Evolutionary conservation across 2,797 vertebrate species (phyloP).

Genomic region (Sarcoramphus papa): DNA sequence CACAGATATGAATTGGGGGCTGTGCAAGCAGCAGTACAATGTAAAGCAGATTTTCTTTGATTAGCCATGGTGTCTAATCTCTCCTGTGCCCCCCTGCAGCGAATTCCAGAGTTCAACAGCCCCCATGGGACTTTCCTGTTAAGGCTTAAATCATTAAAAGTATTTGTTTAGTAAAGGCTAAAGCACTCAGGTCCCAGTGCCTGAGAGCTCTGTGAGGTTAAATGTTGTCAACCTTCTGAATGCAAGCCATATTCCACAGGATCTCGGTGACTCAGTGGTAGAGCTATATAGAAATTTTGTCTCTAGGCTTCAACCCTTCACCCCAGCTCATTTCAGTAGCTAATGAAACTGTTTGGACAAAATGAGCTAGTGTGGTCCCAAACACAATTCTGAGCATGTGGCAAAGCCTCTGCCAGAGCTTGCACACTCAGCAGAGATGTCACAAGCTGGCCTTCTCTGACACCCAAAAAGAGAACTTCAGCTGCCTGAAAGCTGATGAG

Average conservation of each 20-base stretch:
- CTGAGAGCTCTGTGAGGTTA: not conserved
- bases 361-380: not conserved
- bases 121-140: constrained; percentile 58
- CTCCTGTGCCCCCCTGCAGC: constrained; percentile 53
- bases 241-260: not conserved
- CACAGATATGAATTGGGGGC: not conserved
- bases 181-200: constrained; percentile 29
- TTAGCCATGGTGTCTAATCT: constrained; percentile 56
- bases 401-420: not conserved
- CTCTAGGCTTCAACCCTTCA: not conserved
- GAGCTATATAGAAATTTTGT: not conserved
- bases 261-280: not conserved
- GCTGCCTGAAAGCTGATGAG: not conserved
- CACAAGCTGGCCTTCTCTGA: not conserved
- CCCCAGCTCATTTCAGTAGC: not conserved
- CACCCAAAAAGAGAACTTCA: not conserved
- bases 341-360: not conserved
- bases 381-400: not conserved
- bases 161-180: constrained; percentile 56
- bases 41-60: constrained; percentile 59
- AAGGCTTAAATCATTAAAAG: constrained; percentile 55
- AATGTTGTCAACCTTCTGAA: constrained; percentile 14
- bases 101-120: constrained; percentile 65
- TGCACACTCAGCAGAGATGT: fast-evolving
- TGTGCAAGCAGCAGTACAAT: not conserved